These are phyloP conservation scores for Mesembrinibis cayennensis DNA, from an alignment of 2,113 vertebrate species.

Conservation along the genomic window DNA sequence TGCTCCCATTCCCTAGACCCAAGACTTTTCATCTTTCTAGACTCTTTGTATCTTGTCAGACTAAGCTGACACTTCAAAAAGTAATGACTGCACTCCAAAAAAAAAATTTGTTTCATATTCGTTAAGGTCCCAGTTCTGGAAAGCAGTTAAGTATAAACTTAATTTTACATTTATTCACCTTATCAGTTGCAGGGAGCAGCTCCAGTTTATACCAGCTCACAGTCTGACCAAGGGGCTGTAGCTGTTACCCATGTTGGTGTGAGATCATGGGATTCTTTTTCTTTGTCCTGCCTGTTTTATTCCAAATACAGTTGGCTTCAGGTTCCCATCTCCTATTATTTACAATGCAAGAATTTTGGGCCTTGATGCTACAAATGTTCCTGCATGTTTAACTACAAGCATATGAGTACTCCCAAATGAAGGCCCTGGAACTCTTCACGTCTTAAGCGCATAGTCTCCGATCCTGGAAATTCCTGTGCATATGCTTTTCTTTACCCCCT, in stretches of 20 bases:
- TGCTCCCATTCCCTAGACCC: not conserved
- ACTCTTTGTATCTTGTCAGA: not conserved
- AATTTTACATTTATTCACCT: not conserved
- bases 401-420: constrained; percentile 50
- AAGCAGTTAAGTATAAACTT: not conserved
- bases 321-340: constrained; percentile 42
- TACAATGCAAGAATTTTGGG: constrained; percentile 34
- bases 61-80: not conserved
- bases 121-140: not conserved
- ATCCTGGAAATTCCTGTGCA: constrained; percentile 50
- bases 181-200: not conserved
- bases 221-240: not conserved
- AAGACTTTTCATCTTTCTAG: not conserved
- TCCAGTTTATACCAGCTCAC: not conserved
- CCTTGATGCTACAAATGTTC: constrained; percentile 38
- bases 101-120: not conserved
- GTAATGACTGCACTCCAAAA: not conserved
- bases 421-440: constrained; percentile 52
- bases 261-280: constrained; percentile 7
- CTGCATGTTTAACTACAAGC: constrained; percentile 52
- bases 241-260: not conserved
- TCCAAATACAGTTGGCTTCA: constrained; percentile 45
- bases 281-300: not conserved
- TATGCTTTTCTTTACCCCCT: constrained; percentile 56
- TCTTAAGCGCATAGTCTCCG: constrained; percentile 2